These are phyloP conservation scores for Amblyteles armatorius DNA, from an alignment of 2,888 invertebrate genomes.

Conservation along the genomic window DNA sequence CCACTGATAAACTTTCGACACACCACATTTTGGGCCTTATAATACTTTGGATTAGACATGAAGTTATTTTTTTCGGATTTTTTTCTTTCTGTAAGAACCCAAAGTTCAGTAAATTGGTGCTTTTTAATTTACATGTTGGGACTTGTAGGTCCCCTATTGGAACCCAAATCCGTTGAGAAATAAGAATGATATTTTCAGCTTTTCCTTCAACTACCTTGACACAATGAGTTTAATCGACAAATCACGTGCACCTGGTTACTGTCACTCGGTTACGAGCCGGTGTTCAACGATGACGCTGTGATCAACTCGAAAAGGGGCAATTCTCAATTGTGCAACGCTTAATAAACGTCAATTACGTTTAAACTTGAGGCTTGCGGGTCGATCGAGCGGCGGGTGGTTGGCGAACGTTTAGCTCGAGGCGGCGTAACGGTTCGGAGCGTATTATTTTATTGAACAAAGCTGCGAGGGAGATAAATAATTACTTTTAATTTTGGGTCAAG, in stretches of 20 bases:
- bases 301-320: slow-evolving; percentile 72
- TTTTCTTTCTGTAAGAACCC: background rate
- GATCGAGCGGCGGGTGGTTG: slow-evolving; percentile 52
- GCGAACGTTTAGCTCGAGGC: slow-evolving; percentile 4
- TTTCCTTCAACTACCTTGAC: slow-evolving; percentile 58
- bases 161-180: background rate
- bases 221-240: slow-evolving; percentile 20
- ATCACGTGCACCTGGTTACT: slow-evolving; percentile 60
- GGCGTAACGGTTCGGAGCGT: slow-evolving; percentile 8
- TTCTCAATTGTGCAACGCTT: slow-evolving; percentile 75
- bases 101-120: background rate
- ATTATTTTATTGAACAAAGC: background rate
- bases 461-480: background rate
- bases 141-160: background rate
- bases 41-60: background rate
- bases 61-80: background rate
- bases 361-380: slow-evolving; percentile 72
- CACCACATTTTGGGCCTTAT: background rate
- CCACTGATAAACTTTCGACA: background rate
- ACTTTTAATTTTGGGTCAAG: too few species aligned
- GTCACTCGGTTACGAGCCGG: slow-evolving; percentile 61
- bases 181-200: background rate
- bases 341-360: slow-evolving; percentile 78
- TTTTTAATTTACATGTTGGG: background rate
- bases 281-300: slow-evolving; percentile 70